These are phyloP conservation scores for Mylabris phalerata DNA, from an alignment of 1,140 invertebrate species.

Conservation along the genomic window DNA sequence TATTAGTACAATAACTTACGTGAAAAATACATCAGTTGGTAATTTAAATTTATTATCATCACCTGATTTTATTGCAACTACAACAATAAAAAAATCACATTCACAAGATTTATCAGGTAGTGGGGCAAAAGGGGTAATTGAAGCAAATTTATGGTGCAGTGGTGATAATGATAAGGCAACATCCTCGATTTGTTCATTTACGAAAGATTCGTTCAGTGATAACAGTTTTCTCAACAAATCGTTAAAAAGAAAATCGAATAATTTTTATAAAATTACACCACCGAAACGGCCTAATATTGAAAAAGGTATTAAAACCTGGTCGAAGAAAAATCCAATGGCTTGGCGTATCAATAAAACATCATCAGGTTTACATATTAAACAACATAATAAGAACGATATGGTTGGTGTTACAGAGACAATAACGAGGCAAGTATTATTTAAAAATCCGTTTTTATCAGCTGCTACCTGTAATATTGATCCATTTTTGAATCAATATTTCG, in stretches of 20 bases:
- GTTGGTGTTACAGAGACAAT: background rate
- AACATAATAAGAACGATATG: background rate
- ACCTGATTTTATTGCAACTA: conserved; percentile 6
- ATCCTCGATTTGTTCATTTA: background rate
- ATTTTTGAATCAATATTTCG: conserved; percentile 58
- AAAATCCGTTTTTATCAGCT: conserved; percentile 51
- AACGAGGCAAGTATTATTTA: conserved; percentile 10
- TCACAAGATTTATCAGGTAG: conserved; percentile 1
- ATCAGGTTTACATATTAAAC: background rate
- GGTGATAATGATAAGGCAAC: background rate
- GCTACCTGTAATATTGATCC: conserved; percentile 55
- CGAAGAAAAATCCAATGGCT: background rate
- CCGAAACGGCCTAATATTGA: conserved; percentile 6
- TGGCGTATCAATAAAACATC: no score
- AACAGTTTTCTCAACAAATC: background rate
- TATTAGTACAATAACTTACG: conserved; percentile 23
- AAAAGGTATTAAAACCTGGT: background rate
- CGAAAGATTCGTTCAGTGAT: background rate
- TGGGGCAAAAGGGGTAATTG: conserved; percentile 2
- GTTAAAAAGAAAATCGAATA: conserved; percentile 13
- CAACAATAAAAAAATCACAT: conserved; percentile 1
- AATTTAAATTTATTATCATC: conserved; percentile 4
- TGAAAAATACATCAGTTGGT: conserved; percentile 20
- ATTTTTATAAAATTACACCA: conserved; percentile 5
- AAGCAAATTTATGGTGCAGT: conserved; percentile 18